These are phyloP conservation scores for Metridium senile DNA, from an alignment of 92 coral and sea anemone species.

Conservation along the genomic window DNA sequence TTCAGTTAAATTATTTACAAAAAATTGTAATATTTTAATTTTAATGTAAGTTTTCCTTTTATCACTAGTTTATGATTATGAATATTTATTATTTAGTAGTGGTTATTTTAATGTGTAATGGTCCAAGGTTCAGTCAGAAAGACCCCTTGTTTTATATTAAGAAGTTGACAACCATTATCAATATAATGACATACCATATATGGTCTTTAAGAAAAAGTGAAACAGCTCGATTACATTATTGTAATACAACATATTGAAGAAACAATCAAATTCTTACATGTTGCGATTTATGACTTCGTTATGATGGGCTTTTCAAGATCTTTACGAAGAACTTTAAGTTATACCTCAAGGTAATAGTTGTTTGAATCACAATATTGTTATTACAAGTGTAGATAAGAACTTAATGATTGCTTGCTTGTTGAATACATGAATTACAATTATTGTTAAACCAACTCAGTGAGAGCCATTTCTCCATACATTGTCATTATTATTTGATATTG, in stretches of 20 bases:
- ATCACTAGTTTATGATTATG: too few relatives aligned
- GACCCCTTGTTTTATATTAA: not conserved
- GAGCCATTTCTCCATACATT: too few relatives aligned
- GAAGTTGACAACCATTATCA: not conserved
- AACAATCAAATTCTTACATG: not conserved
- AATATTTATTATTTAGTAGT: too few relatives aligned
- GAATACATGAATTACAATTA: too few relatives aligned
- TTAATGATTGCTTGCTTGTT: too few relatives aligned
- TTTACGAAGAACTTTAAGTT: constrained; percentile 17
- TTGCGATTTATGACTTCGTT: not conserved
- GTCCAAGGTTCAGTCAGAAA: not conserved
- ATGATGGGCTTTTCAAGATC: constrained; percentile 22
- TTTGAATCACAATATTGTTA: too few relatives aligned
- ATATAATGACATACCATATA: not conserved
- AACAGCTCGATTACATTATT: constrained; percentile 4
- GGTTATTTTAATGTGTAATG: not conserved
- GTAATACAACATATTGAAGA: not conserved
- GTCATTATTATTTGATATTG: too few relatives aligned
- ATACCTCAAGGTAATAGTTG: constrained; percentile 5
- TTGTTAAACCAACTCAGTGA: too few relatives aligned
- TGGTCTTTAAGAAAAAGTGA: constrained; percentile 4
- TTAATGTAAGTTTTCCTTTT: too few relatives aligned
- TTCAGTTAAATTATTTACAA: not conserved
- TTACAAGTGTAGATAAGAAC: too few relatives aligned
- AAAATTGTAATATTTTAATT: too few relatives aligned